A percentile compares a stretch with the other conserved stretches of the same genome.
Conservation (phyloP, 2,888 invertebrate species). For the Rhyacophila evoluta region DNA sequence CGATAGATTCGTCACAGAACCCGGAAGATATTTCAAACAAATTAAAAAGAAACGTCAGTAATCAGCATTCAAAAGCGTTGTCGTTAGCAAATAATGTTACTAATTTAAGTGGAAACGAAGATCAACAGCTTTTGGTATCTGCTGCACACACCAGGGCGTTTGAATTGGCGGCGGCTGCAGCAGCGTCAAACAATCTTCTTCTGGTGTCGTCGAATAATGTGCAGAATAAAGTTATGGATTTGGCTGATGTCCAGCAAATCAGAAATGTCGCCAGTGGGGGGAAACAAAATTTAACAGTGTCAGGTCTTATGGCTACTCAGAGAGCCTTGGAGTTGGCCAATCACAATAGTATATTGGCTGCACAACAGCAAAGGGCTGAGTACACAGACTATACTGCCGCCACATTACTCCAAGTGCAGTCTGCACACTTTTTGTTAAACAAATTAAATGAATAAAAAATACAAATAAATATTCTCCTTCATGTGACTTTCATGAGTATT, state of each 20-base stretch:
- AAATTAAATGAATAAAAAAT: background rate
- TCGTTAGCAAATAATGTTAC: conserved; percentile 29
- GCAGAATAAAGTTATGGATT: conserved; percentile 29
- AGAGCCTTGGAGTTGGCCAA: conserved; percentile 41
- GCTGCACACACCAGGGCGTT: background rate
- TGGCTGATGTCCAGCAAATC: conserved; percentile 26
- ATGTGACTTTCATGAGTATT: no score
- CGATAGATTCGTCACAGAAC: conserved; percentile 26
- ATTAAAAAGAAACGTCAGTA: conserved; percentile 20
- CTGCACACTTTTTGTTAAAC: conserved; percentile 37
- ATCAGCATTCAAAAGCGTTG: conserved; percentile 29
- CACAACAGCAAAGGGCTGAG: conserved; percentile 40
- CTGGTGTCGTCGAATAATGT: conserved; percentile 17
- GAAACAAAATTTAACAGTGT: conserved; percentile 41
- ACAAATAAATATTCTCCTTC: no score
- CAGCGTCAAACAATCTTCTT: conserved; percentile 29
- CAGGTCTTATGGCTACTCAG: conserved; percentile 37
- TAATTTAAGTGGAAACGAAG: background rate
- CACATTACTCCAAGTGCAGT: conserved; percentile 44
- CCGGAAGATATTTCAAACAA: conserved; percentile 23
- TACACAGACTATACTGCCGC: conserved; percentile 43
- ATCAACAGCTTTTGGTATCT: background rate
- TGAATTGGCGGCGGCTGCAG: background rate
- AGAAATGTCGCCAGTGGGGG: conserved; percentile 39
- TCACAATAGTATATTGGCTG: conserved; percentile 36